phyloP scores from a whole-genome alignment of 2,888 invertebrate species.

The Galerucella pusilla region DNA sequence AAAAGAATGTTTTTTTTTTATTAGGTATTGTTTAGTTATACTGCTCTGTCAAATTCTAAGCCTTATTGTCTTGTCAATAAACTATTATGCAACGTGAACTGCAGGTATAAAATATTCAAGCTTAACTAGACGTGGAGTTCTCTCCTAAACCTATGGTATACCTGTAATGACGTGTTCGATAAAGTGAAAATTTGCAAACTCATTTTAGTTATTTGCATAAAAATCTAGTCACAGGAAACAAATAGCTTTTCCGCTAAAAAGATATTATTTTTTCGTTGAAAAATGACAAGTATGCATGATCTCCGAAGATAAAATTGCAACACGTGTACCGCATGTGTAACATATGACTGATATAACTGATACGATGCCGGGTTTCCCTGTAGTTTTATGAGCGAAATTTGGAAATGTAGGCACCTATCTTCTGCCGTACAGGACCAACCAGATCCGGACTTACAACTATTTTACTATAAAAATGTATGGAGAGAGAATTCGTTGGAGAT shows the following conservation, averaged over 20 bases:
- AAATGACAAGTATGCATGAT: constrained; percentile 39
- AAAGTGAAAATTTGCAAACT: not conserved
- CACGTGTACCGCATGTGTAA: constrained; percentile 43
- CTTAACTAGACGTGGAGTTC: too few species aligned
- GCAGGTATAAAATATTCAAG: too few species aligned
- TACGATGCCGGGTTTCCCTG: constrained; percentile 21
- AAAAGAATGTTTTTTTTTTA: too few species aligned
- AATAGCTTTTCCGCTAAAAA: not conserved
- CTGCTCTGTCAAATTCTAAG: too few species aligned
- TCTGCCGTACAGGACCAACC: constrained; percentile 4
- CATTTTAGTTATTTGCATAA: not conserved
- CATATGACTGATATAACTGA: constrained; percentile 40
- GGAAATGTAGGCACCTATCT: constrained; percentile 17
- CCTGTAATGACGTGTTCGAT: not conserved
- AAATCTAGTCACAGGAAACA: not conserved
- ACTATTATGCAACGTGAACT: too few species aligned
- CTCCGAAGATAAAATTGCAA: constrained; percentile 44
- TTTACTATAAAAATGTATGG: not conserved
- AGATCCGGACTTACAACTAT: constrained; percentile 20
- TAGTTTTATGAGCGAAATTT: constrained; percentile 35
- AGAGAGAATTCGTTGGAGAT: too few species aligned
- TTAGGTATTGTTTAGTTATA: too few species aligned
- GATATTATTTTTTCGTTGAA: constrained; percentile 38
- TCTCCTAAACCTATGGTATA: not conserved
- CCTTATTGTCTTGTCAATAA: too few species aligned